phyloP scores from a whole-genome alignment of 2,797 vertebrate genomes.

The Sebastes elongatus region DNA sequence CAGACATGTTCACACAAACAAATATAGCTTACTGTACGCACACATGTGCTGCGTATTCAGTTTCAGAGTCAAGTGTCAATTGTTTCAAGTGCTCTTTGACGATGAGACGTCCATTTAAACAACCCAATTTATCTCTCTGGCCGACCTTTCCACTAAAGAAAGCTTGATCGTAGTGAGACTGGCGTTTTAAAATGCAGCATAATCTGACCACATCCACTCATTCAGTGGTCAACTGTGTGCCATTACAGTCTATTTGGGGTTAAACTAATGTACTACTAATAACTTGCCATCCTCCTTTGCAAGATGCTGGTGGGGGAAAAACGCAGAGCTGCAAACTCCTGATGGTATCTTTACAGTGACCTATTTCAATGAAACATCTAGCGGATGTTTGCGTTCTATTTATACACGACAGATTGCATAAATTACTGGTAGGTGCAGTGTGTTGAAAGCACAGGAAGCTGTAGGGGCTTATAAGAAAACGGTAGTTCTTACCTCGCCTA shows the following conservation, averaged over 20 bases:
- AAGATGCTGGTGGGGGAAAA: constrained; percentile 10
- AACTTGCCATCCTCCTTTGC: constrained; percentile 1
- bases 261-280: constrained; percentile 2
- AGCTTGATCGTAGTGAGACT: constrained; percentile 10
- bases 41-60: constrained; percentile 6
- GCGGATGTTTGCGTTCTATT: constrained; percentile 61
- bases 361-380: constrained; percentile 67
- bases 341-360: constrained; percentile 63
- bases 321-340: constrained; percentile 18
- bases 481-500: constrained; percentile 90
- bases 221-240: constrained; percentile 12
- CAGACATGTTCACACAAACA: neutral
- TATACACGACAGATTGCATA: constrained; percentile 57
- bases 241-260: neutral
- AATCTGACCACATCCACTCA: constrained; percentile 41
- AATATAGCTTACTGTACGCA: neutral
- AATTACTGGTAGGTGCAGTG: constrained; percentile 45
- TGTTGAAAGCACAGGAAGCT: constrained; percentile 15
- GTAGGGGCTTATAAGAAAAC: neutral
- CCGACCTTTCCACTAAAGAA: neutral
- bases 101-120: constrained; percentile 42
- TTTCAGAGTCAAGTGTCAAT: constrained; percentile 67
- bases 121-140: constrained; percentile 11
- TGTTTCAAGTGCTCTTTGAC: constrained; percentile 43
- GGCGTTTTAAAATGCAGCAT: constrained; percentile 12